A percentile compares a stretch with the other conserved stretches of the same genome.
These are phyloP conservation scores for Ptychadena robeensis DNA, from an alignment of 2,797 vertebrate genomes.

Conservation along the genomic window DNA sequence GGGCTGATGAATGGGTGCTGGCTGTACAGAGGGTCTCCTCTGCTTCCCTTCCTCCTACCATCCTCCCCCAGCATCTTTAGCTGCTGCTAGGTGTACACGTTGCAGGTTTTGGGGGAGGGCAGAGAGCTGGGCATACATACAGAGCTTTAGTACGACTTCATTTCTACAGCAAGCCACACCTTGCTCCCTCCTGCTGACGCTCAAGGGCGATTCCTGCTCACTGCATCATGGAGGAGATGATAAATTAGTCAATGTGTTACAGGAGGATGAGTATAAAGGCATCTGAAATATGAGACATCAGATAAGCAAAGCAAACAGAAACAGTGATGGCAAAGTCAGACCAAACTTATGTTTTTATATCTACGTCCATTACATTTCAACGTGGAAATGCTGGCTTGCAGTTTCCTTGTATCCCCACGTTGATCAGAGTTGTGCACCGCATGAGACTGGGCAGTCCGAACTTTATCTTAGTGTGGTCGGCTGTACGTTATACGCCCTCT, in stretches of 20 bases:
- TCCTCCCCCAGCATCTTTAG: slow-evolving; percentile 22
- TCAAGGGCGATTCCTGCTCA: slow-evolving; percentile 25
- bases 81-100: slow-evolving; percentile 51
- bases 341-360: background rate
- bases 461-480: background rate
- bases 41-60: background rate
- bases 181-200: slow-evolving; percentile 36
- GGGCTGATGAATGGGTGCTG: slow-evolving; percentile 68
- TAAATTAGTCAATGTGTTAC: slow-evolving; percentile 28
- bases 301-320: too few relatives aligned
- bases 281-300: too few relatives aligned
- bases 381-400: background rate
- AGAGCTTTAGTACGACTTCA: background rate
- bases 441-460: background rate
- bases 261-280: background rate
- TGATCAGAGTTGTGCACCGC: background rate
- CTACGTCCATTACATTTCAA: background rate
- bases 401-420: too few relatives aligned
- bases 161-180: slow-evolving; percentile 52
- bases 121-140: background rate
- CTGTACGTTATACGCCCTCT: background rate
- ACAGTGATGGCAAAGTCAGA: too few relatives aligned
- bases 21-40: slow-evolving; percentile 33
- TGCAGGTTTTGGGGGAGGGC: slow-evolving; percentile 57
- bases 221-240: slow-evolving; percentile 40